Base-by-base conservation (phyloP, 2,797 vertebrate species). In the Danio tinwini region DNA sequence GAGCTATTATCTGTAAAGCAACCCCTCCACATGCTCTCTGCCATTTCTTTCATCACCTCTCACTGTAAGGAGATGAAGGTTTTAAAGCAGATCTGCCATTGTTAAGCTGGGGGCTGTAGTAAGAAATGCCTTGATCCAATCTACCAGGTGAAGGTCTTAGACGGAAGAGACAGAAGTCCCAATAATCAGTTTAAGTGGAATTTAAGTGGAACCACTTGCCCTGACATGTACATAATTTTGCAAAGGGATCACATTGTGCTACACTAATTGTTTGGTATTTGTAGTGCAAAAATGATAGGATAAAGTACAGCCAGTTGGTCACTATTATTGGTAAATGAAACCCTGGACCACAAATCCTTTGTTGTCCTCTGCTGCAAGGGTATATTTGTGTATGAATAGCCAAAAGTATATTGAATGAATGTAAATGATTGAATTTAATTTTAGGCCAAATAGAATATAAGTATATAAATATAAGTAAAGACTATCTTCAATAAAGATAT, bases 81-180 rank as follows among this genome's bases (percentile, higher is more conserved):
- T 61, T 50, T 39, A 61, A 50, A 50, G 44, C 21, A 71, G 13
- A 10, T 52, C 68, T 52, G 39, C 40, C 10, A 53, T 61, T 62
- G 19, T 44, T 78, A 6, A 10, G 47, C 37, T 70, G 13, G 76
- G 56, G 76, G 56, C 45, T 44, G 62, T 17, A 29, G 47, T 4
- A n/a, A n/a, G 47, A 52, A 62, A 71, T 13, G 47, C 67, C 37
- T 71, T 56, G 53, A 77, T 70, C 56, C 58, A 71, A 52, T 62
- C 56, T 29, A 61, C 67, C 76, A 78, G 58, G 76, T 78, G 76
- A 53, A 42, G 17, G 47, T 62, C 49, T 63, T 3, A 62, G 12
- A 77, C 52, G 40, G 68, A 45, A 19, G 45, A 62, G 12, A 77
- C 52, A 50, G 68, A 45, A 19, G 45, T 50, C 55, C 55, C 29